Evolutionary conservation across 1,140 invertebrate genomes (phyloP).

Genomic region (Eriocheir sinensis): DNA sequence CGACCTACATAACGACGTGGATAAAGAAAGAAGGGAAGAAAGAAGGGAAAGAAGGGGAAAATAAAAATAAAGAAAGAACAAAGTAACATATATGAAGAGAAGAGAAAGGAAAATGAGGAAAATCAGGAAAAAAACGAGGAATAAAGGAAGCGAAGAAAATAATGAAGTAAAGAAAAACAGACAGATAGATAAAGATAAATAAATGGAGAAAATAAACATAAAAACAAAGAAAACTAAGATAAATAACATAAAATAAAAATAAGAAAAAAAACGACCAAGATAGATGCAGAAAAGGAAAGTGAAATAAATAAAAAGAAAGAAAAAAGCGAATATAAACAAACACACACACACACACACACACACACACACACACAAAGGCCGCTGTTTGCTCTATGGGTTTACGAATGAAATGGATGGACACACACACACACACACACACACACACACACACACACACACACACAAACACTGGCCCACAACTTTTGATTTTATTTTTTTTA

Average conservation of each 20-base stretch:
- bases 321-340: not conserved
- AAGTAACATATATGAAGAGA: not conserved
- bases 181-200: constrained; percentile 10
- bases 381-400: no score
- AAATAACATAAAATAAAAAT: not conserved
- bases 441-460: no score
- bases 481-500: no score
- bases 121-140: constrained; percentile 28
- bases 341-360: no score
- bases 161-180: not conserved
- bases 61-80: not conserved
- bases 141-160: not conserved
- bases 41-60: not conserved
- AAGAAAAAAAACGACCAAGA: not conserved
- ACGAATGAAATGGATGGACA: no score
- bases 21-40: not conserved
- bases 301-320: not conserved
- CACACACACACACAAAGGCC: no score
- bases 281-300: not conserved
- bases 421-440: no score
- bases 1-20: not conserved
- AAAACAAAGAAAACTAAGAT: not conserved
- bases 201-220: not conserved
- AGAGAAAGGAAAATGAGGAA: constrained; percentile 27
- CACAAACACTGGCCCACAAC: no score